phyloP scores from a whole-genome alignment of 2,797 vertebrate species.

The Ceyx erithaca region DNA sequence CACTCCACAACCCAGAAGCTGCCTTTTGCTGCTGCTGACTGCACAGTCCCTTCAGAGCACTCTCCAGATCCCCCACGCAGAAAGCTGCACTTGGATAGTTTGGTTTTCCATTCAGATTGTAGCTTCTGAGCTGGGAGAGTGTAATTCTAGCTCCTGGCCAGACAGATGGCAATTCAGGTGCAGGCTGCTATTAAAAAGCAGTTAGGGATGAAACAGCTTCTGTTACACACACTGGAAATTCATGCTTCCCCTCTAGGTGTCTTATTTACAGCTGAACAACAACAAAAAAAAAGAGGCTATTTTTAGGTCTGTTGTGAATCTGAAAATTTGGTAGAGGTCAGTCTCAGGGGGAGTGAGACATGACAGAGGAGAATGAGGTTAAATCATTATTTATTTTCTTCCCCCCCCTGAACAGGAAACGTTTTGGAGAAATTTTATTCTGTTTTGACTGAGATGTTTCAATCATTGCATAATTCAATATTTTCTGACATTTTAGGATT shows the following conservation, averaged over 20 bases:
- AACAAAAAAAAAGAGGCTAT: neutral
- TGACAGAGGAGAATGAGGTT: neutral
- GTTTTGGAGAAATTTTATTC: neutral
- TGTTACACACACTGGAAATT: neutral
- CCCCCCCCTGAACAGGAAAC: neutral
- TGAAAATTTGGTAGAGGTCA: neutral
- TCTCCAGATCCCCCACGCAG: neutral
- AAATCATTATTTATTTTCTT: neutral
- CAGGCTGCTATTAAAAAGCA: slow-evolving; percentile 10
- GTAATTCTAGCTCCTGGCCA: neutral
- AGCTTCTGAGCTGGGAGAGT: neutral
- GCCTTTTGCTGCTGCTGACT: neutral
- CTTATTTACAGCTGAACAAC: neutral
- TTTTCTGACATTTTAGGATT: slow-evolving; percentile 1
- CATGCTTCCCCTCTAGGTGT: neutral
- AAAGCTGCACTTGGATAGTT: neutral
- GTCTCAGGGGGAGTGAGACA: neutral
- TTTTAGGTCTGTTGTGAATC: neutral
- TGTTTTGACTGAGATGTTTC: slow-evolving; percentile 1
- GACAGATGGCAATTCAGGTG: neutral
- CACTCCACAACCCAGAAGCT: neutral
- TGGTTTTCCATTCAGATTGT: neutral
- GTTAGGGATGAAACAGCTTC: neutral
- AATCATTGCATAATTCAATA: neutral
- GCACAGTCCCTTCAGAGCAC: neutral